Conservation (phyloP, 2,888 invertebrate genomes). For the Patella ulyssiponensis region DNA sequence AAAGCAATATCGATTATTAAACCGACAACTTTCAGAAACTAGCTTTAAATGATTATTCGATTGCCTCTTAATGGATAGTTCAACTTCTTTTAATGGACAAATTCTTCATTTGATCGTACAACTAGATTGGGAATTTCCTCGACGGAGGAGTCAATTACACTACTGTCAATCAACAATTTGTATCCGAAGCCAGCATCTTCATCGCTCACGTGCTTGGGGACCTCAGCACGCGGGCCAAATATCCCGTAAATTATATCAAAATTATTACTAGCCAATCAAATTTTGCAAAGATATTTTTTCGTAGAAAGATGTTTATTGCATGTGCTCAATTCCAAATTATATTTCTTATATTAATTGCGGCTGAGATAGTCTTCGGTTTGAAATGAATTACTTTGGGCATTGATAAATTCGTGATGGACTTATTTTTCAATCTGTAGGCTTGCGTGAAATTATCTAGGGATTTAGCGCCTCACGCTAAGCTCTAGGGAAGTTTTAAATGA, state of each 20-base stretch:
- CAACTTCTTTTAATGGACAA: background rate
- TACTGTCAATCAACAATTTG: constrained; percentile 7
- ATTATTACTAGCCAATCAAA: no score
- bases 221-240: background rate
- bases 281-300: no score
- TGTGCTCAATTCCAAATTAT: no score
- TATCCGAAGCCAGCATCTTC: background rate
- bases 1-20: no score
- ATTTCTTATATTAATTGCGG: no score
- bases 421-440: background rate
- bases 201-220: background rate
- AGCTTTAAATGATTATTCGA: background rate
- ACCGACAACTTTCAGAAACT: no score
- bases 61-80: background rate
- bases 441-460: background rate
- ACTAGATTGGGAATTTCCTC: background rate
- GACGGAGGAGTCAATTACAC: background rate
- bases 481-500: constrained; percentile 1
- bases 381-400: background rate
- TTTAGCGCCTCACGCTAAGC: background rate
- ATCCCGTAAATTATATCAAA: background rate
- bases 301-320: no score
- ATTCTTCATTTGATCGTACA: background rate
- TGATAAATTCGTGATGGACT: background rate
- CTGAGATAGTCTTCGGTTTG: background rate